These are phyloP conservation scores for Ceryle rudis DNA, from an alignment of 2,797 vertebrate genomes.

Conservation along the genomic window DNA sequence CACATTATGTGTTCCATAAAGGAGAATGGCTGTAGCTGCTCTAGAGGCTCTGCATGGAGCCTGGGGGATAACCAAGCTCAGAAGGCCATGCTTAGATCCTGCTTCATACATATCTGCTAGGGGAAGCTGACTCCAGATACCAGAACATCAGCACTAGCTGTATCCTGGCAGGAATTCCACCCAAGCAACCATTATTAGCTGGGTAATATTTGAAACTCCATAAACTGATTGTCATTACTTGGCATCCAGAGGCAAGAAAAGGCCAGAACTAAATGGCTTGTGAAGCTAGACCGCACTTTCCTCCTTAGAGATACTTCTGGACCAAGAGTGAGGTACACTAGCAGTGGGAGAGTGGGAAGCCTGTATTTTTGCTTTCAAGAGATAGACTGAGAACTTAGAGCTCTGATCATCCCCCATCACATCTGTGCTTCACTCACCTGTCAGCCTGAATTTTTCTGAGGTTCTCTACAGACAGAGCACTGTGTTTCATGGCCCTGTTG, in stretches of 20 bases:
- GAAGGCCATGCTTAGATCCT: background rate
- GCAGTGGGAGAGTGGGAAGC: background rate
- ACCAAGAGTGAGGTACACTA: background rate
- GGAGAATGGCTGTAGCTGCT: background rate
- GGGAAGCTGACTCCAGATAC: background rate
- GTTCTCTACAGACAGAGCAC: conserved; percentile 32
- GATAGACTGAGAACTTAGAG: background rate
- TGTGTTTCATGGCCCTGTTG: conserved; percentile 22
- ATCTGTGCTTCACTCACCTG: conserved; percentile 67
- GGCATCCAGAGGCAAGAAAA: background rate
- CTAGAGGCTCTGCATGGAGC: background rate
- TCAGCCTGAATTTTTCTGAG: conserved; percentile 79
- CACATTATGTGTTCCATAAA: background rate
- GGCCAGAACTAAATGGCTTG: background rate
- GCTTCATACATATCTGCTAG: background rate
- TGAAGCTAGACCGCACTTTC: background rate
- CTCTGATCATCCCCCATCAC: background rate
- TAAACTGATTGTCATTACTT: background rate
- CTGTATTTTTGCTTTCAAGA: background rate
- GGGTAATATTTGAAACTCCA: background rate
- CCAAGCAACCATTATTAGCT: background rate
- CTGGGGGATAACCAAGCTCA: background rate
- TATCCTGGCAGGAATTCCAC: background rate
- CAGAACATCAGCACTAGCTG: background rate
- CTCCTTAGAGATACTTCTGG: background rate